Conservation (phyloP, 2,113 vertebrate genomes). For the Pycnonotus jocosus region DNA sequence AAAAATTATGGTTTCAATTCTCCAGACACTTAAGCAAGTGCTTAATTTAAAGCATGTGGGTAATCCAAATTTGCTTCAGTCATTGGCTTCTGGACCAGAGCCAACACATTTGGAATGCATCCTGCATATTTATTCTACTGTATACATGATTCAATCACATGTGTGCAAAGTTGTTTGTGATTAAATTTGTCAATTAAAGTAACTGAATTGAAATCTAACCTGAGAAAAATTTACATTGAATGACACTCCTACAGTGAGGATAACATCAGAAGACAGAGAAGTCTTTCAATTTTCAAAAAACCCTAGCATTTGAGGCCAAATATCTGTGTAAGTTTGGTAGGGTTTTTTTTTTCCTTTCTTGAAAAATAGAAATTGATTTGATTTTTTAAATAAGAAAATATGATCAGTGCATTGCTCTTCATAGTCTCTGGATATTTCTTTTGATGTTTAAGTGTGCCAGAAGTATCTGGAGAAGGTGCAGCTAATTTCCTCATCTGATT, state of each 20-base stretch:
- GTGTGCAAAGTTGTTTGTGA: conserved; percentile 38
- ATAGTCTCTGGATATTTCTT: background rate
- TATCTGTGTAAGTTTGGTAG: background rate
- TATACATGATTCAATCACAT: background rate
- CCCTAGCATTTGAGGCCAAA: background rate
- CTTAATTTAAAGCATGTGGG: conserved; percentile 55
- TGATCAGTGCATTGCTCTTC: background rate
- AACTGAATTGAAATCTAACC: conserved; percentile 1
- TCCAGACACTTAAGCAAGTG: conserved; percentile 21
- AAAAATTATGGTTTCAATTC: conserved; percentile 19
- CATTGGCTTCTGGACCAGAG: background rate
- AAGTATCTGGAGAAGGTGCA: background rate
- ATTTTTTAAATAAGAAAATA: background rate
- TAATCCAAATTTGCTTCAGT: conserved; percentile 49
- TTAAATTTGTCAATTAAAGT: conserved; percentile 35
- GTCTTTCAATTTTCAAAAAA: background rate
- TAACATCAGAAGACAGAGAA: background rate
- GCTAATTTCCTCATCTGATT: background rate
- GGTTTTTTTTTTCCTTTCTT: background rate
- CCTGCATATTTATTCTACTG: conserved; percentile 35
- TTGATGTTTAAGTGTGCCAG: background rate
- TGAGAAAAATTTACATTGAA: background rate
- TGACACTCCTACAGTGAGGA: background rate
- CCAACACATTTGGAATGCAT: conserved; percentile 48
- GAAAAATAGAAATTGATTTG: background rate